phyloP scores from a whole-genome alignment of 2,797 vertebrate species.

The Falco biarmicus region DNA sequence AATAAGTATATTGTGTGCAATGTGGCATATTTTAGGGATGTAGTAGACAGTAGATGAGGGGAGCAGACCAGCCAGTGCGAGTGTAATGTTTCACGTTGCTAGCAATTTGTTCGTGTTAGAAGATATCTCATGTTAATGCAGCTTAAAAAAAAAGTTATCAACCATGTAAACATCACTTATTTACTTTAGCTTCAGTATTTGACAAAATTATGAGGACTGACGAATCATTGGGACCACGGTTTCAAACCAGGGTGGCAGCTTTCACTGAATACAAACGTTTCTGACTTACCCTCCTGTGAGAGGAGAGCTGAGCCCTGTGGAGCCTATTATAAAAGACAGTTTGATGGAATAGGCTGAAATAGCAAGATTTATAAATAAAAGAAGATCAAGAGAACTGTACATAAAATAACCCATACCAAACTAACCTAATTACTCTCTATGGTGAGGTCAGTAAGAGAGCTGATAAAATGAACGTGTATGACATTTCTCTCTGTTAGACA shows the following conservation, averaged over 20 bases:
- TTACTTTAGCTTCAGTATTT: not conserved
- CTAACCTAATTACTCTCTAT: conserved; percentile 18
- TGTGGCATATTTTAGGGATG: conserved; percentile 7
- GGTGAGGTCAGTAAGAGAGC: not conserved
- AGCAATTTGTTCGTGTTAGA: not conserved
- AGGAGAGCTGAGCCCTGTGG: not conserved
- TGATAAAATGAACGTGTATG: not conserved
- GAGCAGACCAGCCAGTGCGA: not conserved
- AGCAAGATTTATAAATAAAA: conserved; percentile 25
- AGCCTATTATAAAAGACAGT: conserved; percentile 13
- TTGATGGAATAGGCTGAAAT: conserved; percentile 23
- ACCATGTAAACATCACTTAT: not conserved
- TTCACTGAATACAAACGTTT: not conserved
- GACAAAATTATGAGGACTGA: not conserved
- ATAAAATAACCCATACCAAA: conserved; percentile 16
- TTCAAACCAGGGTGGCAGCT: not conserved
- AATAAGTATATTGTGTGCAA: conserved; percentile 32
- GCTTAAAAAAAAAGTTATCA: not conserved
- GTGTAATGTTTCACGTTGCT: not conserved
- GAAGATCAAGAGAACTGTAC: not conserved
- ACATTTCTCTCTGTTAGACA: not conserved
- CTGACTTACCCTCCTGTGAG: not conserved
- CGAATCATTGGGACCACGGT: not conserved
- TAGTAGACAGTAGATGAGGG: not conserved
- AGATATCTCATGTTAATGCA: not conserved